Base-by-base conservation (phyloP, 2,113 vertebrate species). In the Sander lucioperca region DNA sequence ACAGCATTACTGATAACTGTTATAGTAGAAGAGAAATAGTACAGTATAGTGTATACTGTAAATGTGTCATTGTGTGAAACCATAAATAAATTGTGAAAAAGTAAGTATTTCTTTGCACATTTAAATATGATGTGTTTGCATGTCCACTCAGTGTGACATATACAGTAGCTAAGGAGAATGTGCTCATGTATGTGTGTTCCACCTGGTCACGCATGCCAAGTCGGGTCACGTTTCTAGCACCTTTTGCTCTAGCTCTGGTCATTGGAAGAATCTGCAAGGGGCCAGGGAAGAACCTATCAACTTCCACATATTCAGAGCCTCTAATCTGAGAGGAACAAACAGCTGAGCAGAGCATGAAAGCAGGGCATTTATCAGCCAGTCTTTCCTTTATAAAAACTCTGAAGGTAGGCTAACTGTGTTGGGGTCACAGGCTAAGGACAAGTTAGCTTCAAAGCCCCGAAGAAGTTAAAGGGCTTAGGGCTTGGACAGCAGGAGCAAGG, bases 401-500 rank as follows among this genome's bases (percentile, higher is more conserved):
- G 78, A 90, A 76, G 83, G 72, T 12, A 51, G 75, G 84, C 80
- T 78, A 74, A 86, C 82, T 71, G 71, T 83, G 77, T 81, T 79
- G 83, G 79, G 53, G 63, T 79, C 78, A 68, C 70, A 80, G 73
- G 66, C 84, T 65, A 62, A 82, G 86, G 86, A 88, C 83, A 83
- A 81, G 87, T 79, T 83, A 72, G 90, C 92, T 94, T 95, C 90
- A 95, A 95, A 94, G 92, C 90, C 77, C 66, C 23, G 63, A 47
- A 86, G 88, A 89, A 86, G 91, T 91, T 88, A 93, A 93, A 92
- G 91, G 90, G 90, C 85, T 89, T 77, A 74, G 76, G 85, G 88
- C 80, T 82, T 63, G 89, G 93, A 89, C 92, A 93, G 94, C 89
- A 87, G 93, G 90, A 93, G 85, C 83, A 94, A 84, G 79, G 77